These are phyloP conservation scores for Littorina saxatilis DNA, from an alignment of 1,140 invertebrate genomes.

Conservation along the genomic window DNA sequence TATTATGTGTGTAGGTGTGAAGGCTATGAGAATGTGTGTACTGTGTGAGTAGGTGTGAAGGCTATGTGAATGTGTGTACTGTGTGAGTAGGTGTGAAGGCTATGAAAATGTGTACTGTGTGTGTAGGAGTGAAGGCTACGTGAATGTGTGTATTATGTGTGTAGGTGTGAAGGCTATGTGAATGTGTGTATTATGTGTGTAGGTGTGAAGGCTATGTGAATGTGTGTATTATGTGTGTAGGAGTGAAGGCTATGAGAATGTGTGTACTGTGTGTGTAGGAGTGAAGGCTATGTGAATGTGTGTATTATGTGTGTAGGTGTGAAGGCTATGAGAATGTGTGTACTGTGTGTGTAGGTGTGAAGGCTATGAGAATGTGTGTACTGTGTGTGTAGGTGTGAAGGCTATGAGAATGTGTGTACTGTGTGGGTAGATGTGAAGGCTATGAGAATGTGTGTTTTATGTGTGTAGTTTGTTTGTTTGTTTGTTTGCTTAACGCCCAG, in stretches of 20 bases:
- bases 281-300: slow-evolving; percentile 71
- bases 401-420: slow-evolving; percentile 69
- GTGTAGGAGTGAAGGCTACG: slow-evolving; percentile 70
- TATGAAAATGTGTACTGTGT: slow-evolving; percentile 65
- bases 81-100: slow-evolving; percentile 68
- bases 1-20: slow-evolving; percentile 61
- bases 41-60: slow-evolving; percentile 62
- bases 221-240: slow-evolving; percentile 53
- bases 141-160: slow-evolving; percentile 39
- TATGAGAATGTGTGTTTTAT: slow-evolving; percentile 65
- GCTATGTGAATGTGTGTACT: slow-evolving; percentile 62
- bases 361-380: slow-evolving; percentile 70
- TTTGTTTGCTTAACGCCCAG: too few species aligned
- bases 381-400: slow-evolving; percentile 62
- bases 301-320: slow-evolving; percentile 59
- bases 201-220: slow-evolving; percentile 73
- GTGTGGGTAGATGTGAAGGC: slow-evolving; percentile 68
- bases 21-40: slow-evolving; percentile 70
- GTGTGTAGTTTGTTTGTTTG: too few species aligned
- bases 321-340: slow-evolving; percentile 70
- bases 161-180: slow-evolving; percentile 71
- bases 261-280: slow-evolving; percentile 58
- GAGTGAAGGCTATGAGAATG: slow-evolving; percentile 71
- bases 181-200: slow-evolving; percentile 40
- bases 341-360: slow-evolving; percentile 61